Evolutionary conservation across 2,797 vertebrate genomes (phyloP), one percentile per base, ranked within the genome.

Genomic region (Anolis apletophallus): DNA sequence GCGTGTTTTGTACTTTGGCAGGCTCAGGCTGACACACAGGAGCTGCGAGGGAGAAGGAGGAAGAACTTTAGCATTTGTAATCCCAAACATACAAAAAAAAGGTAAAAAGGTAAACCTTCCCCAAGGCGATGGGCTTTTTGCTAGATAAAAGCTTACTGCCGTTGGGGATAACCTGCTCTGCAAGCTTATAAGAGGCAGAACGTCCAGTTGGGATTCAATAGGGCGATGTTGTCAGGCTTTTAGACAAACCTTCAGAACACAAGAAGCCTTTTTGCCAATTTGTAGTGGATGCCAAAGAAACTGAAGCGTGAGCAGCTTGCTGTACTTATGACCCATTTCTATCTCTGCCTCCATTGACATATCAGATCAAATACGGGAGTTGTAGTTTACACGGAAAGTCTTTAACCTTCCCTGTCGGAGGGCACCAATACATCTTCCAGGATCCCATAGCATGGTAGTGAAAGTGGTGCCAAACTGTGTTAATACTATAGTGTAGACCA

Each of bases 1-100:
- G 40, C 32, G 68, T 81, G 76, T 87, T 94, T 94, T 91, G 93
- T 93, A 90, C 89, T 26, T 89, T 80, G 88, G 82, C 87, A 75
- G 75, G 12, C 81, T 89, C 83, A 88, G 86, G 88, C 91, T 91
- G 76, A 84, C 89, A 84, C 4, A 21, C 71, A 77, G 69, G 84
- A 90, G 81, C 75, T 85, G 82, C 84, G 3, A 32, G 82, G 89
- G 83, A 93, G 32, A 34, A 81, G 88, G 83, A 93, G 29, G 86
- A 52, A 23, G 85, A 55, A 36, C 71, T 67, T 34, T 34, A 83
- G 84, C 21, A 5, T 46, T 46, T 6, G 3, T 46, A 88, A 34
- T 72, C 88, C 88, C 91, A 55, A 23, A 0, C 1, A 46, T 26
- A 9, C 78, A 40, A 34, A 46, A 46, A 40, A 91, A 89, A 91